Conservation (phyloP, 2,797 vertebrate genomes). For the Fundulus diaphanus region DNA sequence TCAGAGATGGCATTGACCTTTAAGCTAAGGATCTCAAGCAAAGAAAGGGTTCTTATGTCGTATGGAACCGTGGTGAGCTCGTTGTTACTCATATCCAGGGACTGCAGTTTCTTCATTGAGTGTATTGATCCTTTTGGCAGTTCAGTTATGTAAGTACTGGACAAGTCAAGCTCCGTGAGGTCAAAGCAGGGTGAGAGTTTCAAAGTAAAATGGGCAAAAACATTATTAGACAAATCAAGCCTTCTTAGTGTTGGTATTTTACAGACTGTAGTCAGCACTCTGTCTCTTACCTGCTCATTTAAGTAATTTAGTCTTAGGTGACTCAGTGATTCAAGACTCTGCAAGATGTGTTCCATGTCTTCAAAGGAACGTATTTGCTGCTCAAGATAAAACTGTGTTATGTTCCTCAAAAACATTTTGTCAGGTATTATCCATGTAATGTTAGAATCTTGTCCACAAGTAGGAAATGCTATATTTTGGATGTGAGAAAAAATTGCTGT, state of each 20-base stretch:
- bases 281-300: fast-evolving
- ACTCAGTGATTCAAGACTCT: conserved; percentile 5
- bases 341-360: background rate
- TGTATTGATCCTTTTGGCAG: background rate
- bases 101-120: conserved; percentile 13
- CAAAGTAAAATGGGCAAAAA: fast-evolving
- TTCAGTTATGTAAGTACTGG: fast-evolving
- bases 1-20: background rate
- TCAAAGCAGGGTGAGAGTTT: conserved; percentile 18
- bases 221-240: background rate
- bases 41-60: conserved; percentile 16
- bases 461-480: background rate
- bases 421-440: conserved; percentile 29
- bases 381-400: background rate
- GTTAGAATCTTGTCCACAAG: fast-evolving
- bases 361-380: fast-evolving
- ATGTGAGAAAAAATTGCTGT: conserved; percentile 31
- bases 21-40: conserved; percentile 19
- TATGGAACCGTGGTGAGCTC: conserved; percentile 8
- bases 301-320: conserved; percentile 11
- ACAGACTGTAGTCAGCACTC: conserved; percentile 20
- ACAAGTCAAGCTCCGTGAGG: conserved; percentile 15
- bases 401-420: background rate
- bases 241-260: conserved; percentile 13
- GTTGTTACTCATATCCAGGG: background rate